phyloP scores from a whole-genome alignment of 2,113 vertebrate genomes.

The human (Homo sapiens) region GRCh38 chr7:98779001-98779500 shows the following conservation, averaged over 20 bases:
- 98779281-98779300: neutral
- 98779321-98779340: too few relatives aligned
- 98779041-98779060: neutral
- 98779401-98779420: too few relatives aligned
- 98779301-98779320: too few relatives aligned
- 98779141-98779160: neutral
- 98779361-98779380: too few relatives aligned
- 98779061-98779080: neutral
- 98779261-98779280: fast-evolving
- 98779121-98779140: neutral
- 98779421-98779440: too few relatives aligned
- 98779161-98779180: neutral
- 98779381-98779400: too few relatives aligned
- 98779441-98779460: too few relatives aligned
- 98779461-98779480: too few relatives aligned
- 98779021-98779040: neutral
- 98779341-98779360: too few relatives aligned
- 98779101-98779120: neutral
- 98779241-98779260: neutral
- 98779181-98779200: neutral
- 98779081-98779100: neutral
- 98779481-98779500: too few relatives aligned
- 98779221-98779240: neutral
- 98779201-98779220: fast-evolving
- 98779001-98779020: too few relatives aligned